Evolutionary conservation across 1,140 invertebrate species (phyloP), one percentile per base, ranked within the genome.

Genomic region (Trachelipus rathkii): DNA sequence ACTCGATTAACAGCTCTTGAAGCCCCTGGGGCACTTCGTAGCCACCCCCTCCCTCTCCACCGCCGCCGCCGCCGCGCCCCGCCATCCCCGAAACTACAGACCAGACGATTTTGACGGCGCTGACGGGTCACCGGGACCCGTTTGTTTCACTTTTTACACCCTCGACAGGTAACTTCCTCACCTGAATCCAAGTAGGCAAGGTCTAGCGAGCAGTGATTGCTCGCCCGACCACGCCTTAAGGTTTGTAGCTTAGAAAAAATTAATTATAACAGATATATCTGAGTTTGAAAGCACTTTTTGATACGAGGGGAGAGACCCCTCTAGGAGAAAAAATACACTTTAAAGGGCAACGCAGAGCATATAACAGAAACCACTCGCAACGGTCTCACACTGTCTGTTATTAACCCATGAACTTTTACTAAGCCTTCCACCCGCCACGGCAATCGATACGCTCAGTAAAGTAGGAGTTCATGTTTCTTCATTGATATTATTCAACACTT

Each of bases 1-100:
- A 88, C 73, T 87, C 87, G 79, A 88, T 85, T 23, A 88, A 82
- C 44, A 88, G 82, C 78, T 87, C 86, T 19, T 86, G 87, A 68
- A 88, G 82, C 71, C 87, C 87, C n/a, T 84, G 80, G n/a, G 87
- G 87, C 46, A 88, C 86, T 81, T 85, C 85, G 78, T 73, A 78
- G 73, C 69, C 71, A 11, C 45, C 69, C 23, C 45, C 46, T 15
- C 43, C 46, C 15, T 23, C 19, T 11, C 71, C 75, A 60, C 69
- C 69, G 7, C 71, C 74, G 68, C n/a, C n/a, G n/a, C 68, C 68
- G n/a, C n/a, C 19, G 9, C 23, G 23, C 60, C 60, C 60, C 19
- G 74, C 15, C 53, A 75, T 69, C 23, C 33, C 74, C 13, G 60
- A 21, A 19, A 21, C 24, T 44, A 70, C 74, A 19, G 67, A 23